Evolutionary conservation across 2,888 invertebrate genomes (phyloP).

Genomic region (Pterobdella sp.): DNA sequence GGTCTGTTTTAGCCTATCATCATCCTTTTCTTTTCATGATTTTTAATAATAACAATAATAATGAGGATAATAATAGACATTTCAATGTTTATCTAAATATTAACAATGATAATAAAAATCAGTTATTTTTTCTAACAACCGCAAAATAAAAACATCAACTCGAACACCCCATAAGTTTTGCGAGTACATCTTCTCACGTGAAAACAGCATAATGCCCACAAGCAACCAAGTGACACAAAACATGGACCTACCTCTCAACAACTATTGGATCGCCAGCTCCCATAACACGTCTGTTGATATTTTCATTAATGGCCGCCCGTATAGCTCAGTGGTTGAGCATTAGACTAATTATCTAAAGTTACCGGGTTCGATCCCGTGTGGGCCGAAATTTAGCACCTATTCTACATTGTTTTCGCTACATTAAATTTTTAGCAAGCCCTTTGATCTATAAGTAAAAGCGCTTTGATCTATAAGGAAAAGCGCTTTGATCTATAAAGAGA

Average conservation of each 20-base stretch:
- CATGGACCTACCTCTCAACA: slow-evolving; percentile 77
- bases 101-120: too few species aligned
- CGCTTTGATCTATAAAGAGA: too few species aligned
- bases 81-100: background rate
- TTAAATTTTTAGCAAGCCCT: too few species aligned
- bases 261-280: slow-evolving; percentile 93
- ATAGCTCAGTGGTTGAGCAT: too few species aligned
- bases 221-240: slow-evolving; percentile 66
- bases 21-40: background rate
- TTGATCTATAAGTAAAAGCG: too few species aligned
- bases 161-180: slow-evolving; percentile 59
- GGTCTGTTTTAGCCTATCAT: slow-evolving; percentile 8
- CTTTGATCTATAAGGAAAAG: too few species aligned
- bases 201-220: slow-evolving; percentile 65
- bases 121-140: too few species aligned
- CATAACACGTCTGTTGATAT: slow-evolving; percentile 71
- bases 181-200: slow-evolving; percentile 83
- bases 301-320: too few species aligned
- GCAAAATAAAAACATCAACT: background rate
- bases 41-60: background rate
- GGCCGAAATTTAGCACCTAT: too few species aligned
- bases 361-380: too few species aligned
- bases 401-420: too few species aligned
- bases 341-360: too few species aligned
- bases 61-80: background rate